Percentiles rank a stretch among this genome's conserved stretches.
Evolutionary conservation across 1,140 invertebrate genomes (phyloP).

Genomic region (Penaeus japonicus): DNA sequence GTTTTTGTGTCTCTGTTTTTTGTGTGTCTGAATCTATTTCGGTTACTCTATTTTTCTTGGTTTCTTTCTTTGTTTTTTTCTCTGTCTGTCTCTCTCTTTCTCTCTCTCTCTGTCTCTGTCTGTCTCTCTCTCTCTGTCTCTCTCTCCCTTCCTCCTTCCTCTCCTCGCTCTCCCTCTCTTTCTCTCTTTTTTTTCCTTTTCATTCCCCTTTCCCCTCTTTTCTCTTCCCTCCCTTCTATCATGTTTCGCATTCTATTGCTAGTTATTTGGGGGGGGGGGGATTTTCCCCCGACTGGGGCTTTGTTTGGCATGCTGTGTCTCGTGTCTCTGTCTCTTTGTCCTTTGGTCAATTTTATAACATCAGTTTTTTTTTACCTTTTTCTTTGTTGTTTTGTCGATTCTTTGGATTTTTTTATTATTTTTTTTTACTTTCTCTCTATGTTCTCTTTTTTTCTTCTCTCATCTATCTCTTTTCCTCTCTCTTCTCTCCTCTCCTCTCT

Average conservation of each 20-base stretch:
- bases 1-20: too few species aligned
- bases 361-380: neutral
- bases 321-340: too few species aligned
- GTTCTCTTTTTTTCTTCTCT: neutral
- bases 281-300: too few species aligned
- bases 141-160: neutral
- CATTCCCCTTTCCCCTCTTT: neutral
- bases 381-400: neutral
- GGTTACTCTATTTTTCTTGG: too few species aligned
- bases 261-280: too few species aligned
- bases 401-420: neutral
- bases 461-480: neutral
- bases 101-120: neutral
- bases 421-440: neutral
- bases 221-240: neutral
- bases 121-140: neutral
- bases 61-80: neutral
- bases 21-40: too few species aligned
- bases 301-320: too few species aligned
- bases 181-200: neutral
- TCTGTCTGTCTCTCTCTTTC: neutral
- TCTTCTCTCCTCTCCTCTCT: neutral
- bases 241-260: too few species aligned
- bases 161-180: neutral
- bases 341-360: too few species aligned